Evolutionary conservation across 2,888 invertebrate genomes (phyloP).

Genomic region (Protonemura montana): DNA sequence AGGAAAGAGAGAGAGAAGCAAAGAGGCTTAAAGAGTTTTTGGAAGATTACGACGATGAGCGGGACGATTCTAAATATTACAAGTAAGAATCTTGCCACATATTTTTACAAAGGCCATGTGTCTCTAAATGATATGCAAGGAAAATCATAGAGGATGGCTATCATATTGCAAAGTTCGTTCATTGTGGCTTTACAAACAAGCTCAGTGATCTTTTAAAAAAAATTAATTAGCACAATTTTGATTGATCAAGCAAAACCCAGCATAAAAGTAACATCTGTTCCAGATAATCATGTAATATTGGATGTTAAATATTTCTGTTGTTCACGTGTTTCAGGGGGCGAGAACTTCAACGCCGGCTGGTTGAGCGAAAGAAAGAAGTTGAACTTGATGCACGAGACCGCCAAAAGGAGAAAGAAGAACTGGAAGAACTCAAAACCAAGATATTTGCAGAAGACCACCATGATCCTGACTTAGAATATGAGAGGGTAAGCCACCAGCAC

Average conservation of each 20-base stretch:
- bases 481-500: constrained; percentile 61
- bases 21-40: constrained; percentile 95
- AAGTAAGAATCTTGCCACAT: constrained; percentile 66
- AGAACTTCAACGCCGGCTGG: constrained; percentile 88
- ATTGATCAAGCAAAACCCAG: no score
- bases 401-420: constrained; percentile 85
- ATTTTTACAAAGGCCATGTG: no score
- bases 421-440: constrained; percentile 81
- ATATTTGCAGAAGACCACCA: constrained; percentile 73
- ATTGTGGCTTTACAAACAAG: no score
- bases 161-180: no score
- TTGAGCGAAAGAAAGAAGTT: constrained; percentile 92
- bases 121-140: no score
- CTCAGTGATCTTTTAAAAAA: no score
- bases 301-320: no score
- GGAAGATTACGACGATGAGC: constrained; percentile 98
- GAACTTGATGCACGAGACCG: constrained; percentile 91
- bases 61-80: constrained; percentile 97
- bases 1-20: constrained; percentile 90
- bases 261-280: no score
- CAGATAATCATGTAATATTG: no score
- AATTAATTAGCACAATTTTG: no score
- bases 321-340: constrained; percentile 67
- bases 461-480: constrained; percentile 72
- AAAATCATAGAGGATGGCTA: no score